Percentiles rank a stretch among this genome's conserved stretches.
Conservation (phyloP, 2,888 invertebrate species). For the Dromius quadrimaculatus region DNA sequence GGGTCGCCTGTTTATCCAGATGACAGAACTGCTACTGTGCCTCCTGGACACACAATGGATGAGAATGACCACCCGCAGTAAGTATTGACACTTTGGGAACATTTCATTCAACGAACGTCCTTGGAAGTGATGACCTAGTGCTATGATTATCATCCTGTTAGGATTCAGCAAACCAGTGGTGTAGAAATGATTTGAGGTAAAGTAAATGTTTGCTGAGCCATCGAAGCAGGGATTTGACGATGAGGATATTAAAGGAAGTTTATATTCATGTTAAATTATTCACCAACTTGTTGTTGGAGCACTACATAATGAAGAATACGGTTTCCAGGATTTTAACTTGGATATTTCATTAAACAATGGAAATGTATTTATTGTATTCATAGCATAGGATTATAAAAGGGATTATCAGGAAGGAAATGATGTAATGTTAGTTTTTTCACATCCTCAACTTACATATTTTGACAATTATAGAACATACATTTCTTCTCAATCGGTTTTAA, state of each 20-base stretch:
- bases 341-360: too few relatives aligned
- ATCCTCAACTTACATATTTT: too few relatives aligned
- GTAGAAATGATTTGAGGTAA: constrained; percentile 38
- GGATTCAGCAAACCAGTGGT: constrained; percentile 12
- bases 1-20: constrained; percentile 37
- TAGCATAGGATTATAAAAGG: too few relatives aligned
- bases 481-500: too few relatives aligned
- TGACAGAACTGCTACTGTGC: constrained; percentile 21
- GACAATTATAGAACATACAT: too few relatives aligned
- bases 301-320: too few relatives aligned
- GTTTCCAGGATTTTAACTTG: too few relatives aligned
- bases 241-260: background rate
- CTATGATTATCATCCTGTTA: constrained; percentile 20
- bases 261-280: too few relatives aligned
- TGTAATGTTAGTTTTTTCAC: too few relatives aligned
- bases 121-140: constrained; percentile 13
- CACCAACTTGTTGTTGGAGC: too few relatives aligned
- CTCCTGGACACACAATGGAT: constrained; percentile 6
- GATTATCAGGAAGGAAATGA: too few relatives aligned
- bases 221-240: background rate
- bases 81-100: constrained; percentile 20
- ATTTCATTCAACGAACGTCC: constrained; percentile 7
- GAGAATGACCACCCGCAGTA: background rate
- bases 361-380: too few relatives aligned
- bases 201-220: constrained; percentile 8